Evolutionary conservation across 2,888 invertebrate species (phyloP).

Genomic region (Ceramica pisi): DNA sequence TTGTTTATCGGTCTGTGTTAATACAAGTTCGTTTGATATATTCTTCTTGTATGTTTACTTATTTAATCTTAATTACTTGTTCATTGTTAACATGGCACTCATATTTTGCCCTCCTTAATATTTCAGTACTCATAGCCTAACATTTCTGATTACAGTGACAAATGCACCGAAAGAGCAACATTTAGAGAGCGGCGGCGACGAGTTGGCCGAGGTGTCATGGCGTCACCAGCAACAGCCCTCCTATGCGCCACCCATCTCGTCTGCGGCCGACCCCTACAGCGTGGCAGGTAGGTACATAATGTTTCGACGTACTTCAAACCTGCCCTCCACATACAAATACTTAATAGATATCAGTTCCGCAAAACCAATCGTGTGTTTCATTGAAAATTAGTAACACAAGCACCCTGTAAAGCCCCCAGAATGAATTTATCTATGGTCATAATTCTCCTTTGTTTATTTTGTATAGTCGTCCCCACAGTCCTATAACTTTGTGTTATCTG

Average conservation of each 20-base stretch:
- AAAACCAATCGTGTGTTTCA: conserved; percentile 16
- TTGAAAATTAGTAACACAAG: conserved; percentile 16
- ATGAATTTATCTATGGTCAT: conserved; percentile 8
- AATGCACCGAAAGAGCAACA: conserved; percentile 95
- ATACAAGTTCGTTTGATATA: not conserved
- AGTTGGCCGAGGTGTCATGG: conserved; percentile 94
- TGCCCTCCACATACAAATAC: conserved; percentile 8
- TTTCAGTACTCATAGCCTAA: conserved; percentile 4
- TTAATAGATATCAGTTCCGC: conserved; percentile 8
- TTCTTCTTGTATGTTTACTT: no score
- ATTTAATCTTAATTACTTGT: not conserved
- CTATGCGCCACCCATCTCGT: conserved; percentile 92
- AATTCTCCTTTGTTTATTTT: conserved; percentile 6
- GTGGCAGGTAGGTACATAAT: conserved; percentile 90
- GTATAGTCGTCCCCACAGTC: conserved; percentile 14
- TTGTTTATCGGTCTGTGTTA: no score
- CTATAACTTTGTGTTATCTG: conserved; percentile 7
- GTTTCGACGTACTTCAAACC: conserved; percentile 34
- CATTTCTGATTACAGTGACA: conserved; percentile 89
- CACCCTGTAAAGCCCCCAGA: conserved; percentile 5
- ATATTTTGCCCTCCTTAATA: not conserved
- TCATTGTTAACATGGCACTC: not conserved
- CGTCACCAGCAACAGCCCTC: conserved; percentile 93
- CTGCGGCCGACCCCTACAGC: conserved; percentile 93
- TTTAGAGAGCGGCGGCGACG: conserved; percentile 94